Conservation (phyloP, 2,113 vertebrate species). For the Pterocles orientalis region DNA sequence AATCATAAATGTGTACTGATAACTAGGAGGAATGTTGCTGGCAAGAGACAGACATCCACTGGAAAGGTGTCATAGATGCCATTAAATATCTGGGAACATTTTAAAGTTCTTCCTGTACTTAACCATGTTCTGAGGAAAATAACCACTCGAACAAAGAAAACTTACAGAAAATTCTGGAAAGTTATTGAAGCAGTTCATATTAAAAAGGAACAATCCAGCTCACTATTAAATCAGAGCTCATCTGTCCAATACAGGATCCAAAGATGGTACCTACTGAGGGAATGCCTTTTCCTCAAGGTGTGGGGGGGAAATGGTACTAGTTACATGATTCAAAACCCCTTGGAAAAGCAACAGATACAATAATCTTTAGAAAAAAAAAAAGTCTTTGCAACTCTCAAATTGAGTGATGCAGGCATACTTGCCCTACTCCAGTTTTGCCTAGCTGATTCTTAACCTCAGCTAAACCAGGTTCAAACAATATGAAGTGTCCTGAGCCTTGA, state of each 20-base stretch:
- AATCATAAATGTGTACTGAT: background rate
- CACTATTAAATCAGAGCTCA: background rate
- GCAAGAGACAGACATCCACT: background rate
- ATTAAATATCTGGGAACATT: background rate
- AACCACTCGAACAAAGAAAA: background rate
- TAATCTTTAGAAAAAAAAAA: background rate
- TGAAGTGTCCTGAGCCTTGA: background rate
- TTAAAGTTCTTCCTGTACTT: background rate
- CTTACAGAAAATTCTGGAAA: background rate
- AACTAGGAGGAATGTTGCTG: background rate
- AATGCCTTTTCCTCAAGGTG: fast-evolving
- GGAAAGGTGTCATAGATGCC: background rate
- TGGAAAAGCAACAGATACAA: background rate
- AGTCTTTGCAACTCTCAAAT: background rate
- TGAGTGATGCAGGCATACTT: background rate
- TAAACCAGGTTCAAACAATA: background rate
- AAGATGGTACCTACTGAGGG: background rate
- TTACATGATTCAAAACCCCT: background rate
- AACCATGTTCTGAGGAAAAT: background rate
- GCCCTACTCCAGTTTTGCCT: background rate
- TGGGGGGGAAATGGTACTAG: background rate
- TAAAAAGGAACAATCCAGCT: background rate
- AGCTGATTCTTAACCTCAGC: background rate
- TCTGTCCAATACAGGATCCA: background rate
- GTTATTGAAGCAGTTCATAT: background rate